Conservation (phyloP, 1,140 invertebrate species). For the Neomicropteryx cornuta region DNA sequence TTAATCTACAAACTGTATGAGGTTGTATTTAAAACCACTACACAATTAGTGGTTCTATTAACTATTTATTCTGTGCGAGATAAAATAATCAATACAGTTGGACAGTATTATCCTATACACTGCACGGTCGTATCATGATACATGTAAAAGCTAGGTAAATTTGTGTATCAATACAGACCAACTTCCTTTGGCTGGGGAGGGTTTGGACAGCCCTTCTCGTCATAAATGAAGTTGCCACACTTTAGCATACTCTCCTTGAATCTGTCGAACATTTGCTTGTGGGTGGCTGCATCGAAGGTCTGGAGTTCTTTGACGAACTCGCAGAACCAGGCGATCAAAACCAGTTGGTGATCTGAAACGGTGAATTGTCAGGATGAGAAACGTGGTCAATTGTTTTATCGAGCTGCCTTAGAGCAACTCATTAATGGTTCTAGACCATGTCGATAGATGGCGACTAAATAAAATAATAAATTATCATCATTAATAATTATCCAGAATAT, state of each 20-base stretch:
- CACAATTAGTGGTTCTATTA: too few species aligned
- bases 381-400: too few species aligned
- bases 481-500: too few species aligned
- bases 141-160: slow-evolving; percentile 25
- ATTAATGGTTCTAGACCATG: too few species aligned
- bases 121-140: slow-evolving; percentile 19
- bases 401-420: too few species aligned
- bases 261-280: slow-evolving; percentile 24
- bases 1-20: too few species aligned
- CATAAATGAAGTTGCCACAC: not conserved
- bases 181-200: not conserved
- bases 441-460: too few species aligned
- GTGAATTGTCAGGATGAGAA: too few species aligned
- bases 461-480: too few species aligned
- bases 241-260: slow-evolving; percentile 19
- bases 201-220: not conserved
- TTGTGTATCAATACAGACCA: not conserved
- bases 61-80: too few species aligned
- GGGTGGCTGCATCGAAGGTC: slow-evolving; percentile 28
- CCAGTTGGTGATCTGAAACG: slow-evolving; percentile 22
- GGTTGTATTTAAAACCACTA: too few species aligned
- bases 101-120: slow-evolving; percentile 20
- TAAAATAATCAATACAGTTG: slow-evolving; percentile 31
- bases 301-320: slow-evolving; percentile 36
- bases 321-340: slow-evolving; percentile 30